Conservation (phyloP, 2,113 vertebrate genomes). For the Aspiorhynchus laticeps region DNA sequence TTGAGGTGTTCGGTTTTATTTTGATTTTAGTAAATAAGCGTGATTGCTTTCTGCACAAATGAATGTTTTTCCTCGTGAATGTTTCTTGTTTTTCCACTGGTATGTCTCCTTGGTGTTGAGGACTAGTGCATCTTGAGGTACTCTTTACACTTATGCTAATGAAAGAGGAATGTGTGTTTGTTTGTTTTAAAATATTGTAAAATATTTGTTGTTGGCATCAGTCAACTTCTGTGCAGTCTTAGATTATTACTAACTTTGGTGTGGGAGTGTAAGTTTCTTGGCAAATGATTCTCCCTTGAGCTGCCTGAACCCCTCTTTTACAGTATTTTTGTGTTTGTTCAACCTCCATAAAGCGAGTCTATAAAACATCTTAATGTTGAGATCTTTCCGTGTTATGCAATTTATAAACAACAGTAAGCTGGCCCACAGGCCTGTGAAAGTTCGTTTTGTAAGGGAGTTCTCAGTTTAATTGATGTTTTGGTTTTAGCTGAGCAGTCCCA, state of each 20-base stretch:
- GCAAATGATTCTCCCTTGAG: background rate
- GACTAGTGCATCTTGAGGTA: background rate
- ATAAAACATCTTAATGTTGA: conserved; percentile 9
- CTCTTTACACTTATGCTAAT: background rate
- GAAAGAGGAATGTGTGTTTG: background rate
- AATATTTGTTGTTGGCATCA: background rate
- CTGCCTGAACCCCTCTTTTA: background rate
- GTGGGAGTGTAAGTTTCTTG: background rate
- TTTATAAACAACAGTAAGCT: background rate
- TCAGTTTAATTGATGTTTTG: conserved; percentile 23
- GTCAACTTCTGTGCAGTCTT: background rate
- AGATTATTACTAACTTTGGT: background rate
- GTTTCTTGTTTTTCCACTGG: background rate
- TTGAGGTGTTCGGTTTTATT: background rate
- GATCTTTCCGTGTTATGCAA: background rate
- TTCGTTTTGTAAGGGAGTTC: background rate
- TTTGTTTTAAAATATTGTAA: background rate
- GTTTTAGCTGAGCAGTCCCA: conserved; percentile 14
- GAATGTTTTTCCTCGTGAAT: background rate
- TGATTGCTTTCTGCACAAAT: background rate
- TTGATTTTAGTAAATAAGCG: background rate
- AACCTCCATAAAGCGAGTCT: background rate
- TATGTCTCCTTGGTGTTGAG: background rate
- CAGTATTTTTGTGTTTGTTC: background rate
- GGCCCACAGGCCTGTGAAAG: conserved; percentile 8